Percentiles rank a stretch among this genome's conserved stretches.
phyloP scores from a whole-genome alignment of 2,888 invertebrate species.

The Clivina fossor region DNA sequence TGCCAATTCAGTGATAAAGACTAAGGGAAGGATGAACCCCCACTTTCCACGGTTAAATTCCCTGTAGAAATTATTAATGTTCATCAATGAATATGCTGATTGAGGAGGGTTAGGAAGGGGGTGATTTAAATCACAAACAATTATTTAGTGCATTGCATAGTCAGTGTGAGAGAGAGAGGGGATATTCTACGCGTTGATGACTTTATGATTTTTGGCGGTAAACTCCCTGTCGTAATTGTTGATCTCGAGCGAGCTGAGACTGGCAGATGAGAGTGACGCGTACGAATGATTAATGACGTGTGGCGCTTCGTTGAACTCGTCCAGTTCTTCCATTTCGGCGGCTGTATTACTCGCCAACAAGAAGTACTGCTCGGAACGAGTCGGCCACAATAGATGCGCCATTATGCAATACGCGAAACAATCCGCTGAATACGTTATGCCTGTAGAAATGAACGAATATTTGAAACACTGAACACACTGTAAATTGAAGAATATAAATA shows the following conservation, averaged over 20 bases:
- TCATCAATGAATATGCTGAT: too few relatives aligned
- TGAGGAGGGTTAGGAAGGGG: too few relatives aligned
- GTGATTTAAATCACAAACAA: too few relatives aligned
- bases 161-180: too few relatives aligned
- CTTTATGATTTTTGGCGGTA: conserved; percentile 15
- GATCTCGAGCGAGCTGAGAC: conserved; percentile 49
- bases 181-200: conserved; percentile 23
- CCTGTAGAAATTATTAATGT: too few relatives aligned
- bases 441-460: too few relatives aligned
- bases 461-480: conserved; percentile 11
- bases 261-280: conserved; percentile 47
- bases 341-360: conserved; percentile 72
- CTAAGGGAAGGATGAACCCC: too few relatives aligned
- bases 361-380: conserved; percentile 88
- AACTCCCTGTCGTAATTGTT: conserved; percentile 44
- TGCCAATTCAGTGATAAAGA: too few relatives aligned
- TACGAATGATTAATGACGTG: conserved; percentile 71
- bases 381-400: conserved; percentile 95
- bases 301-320: conserved; percentile 89
- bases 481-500: not conserved
- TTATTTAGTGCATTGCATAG: too few relatives aligned
- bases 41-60: too few relatives aligned
- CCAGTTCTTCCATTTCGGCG: conserved; percentile 78
- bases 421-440: conserved; percentile 94
- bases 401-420: conserved; percentile 93